Conservation (phyloP, 2,888 invertebrate species). For the Muschampia plurimacula region DNA sequence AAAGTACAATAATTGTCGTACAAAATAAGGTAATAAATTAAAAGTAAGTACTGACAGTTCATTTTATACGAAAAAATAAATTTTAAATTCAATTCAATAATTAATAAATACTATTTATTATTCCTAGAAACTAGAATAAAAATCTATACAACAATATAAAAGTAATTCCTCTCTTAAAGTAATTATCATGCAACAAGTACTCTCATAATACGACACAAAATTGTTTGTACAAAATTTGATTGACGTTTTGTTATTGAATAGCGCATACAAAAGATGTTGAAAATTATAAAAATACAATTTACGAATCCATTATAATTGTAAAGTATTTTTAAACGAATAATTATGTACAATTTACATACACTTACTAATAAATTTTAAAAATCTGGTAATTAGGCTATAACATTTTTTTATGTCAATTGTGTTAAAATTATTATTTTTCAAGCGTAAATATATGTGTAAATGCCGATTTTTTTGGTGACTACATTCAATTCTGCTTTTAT, state of each 20-base stretch:
- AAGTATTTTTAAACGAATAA: conserved; percentile 19
- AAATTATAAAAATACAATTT: conserved; percentile 37
- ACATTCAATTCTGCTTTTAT: too few relatives aligned
- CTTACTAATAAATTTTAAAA: conserved; percentile 26
- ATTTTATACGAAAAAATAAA: conserved; percentile 35
- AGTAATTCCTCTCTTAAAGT: conserved; percentile 16
- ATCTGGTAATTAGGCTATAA: conserved; percentile 5
- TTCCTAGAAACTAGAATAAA: conserved; percentile 25
- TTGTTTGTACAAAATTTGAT: conserved; percentile 30
- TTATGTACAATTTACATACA: conserved; percentile 24
- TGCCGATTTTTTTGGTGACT: too few relatives aligned
- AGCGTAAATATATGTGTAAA: too few relatives aligned
- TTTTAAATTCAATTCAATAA: conserved; percentile 17
- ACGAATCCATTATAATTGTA: conserved; percentile 8
- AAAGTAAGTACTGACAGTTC: conserved; percentile 34
- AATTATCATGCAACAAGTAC: conserved; percentile 32
- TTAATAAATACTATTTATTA: conserved; percentile 5
- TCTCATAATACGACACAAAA: conserved; percentile 21
- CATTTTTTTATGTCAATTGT: conserved; percentile 13
- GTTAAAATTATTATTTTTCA: background rate
- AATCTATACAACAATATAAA: conserved; percentile 26
- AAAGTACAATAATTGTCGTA: background rate
- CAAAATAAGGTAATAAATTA: conserved; percentile 33
- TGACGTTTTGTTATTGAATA: conserved; percentile 16
- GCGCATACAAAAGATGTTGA: conserved; percentile 27